These are phyloP conservation scores for Litocranius walleri DNA, from an alignment of 2,113 vertebrate genomes.

Conservation along the genomic window DNA sequence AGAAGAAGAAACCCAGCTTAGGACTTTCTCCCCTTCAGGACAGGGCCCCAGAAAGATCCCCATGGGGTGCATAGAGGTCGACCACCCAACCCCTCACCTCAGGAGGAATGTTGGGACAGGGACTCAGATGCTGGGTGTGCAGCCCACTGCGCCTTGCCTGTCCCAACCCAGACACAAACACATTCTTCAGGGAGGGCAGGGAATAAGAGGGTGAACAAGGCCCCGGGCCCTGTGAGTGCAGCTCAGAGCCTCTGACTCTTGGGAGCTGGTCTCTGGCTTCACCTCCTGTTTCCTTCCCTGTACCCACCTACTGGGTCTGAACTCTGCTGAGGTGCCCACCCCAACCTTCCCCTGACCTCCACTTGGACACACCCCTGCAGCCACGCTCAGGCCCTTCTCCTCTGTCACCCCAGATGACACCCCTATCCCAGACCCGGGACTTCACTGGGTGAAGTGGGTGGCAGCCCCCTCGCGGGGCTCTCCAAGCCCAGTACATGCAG, in stretches of 20 bases:
- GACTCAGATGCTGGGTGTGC: neutral
- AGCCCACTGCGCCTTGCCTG: neutral
- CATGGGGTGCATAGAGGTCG: too few relatives aligned
- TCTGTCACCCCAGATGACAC: neutral
- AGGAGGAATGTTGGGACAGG: neutral
- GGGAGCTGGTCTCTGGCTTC: neutral
- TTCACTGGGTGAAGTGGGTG: neutral
- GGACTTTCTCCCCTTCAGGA: neutral
- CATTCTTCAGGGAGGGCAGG: too few relatives aligned
- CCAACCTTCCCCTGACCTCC: neutral
- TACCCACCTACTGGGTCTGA: neutral
- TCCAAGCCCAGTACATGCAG: neutral
- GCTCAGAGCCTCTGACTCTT: neutral
- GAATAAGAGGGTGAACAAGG: accelerated
- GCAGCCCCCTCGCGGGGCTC: neutral
- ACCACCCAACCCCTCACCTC: neutral
- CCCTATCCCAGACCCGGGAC: neutral
- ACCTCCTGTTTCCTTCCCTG: neutral
- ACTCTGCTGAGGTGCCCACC: neutral
- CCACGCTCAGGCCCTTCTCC: neutral
- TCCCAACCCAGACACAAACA: neutral
- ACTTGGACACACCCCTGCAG: neutral
- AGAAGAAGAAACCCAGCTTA: neutral
- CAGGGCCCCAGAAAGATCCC: neutral
- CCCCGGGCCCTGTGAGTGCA: accelerated